A percentile compares a stretch with the other conserved stretches of the same genome.
phyloP scores from a whole-genome alignment of 2,888 invertebrate genomes.

The Drosophila emarginata region DNA sequence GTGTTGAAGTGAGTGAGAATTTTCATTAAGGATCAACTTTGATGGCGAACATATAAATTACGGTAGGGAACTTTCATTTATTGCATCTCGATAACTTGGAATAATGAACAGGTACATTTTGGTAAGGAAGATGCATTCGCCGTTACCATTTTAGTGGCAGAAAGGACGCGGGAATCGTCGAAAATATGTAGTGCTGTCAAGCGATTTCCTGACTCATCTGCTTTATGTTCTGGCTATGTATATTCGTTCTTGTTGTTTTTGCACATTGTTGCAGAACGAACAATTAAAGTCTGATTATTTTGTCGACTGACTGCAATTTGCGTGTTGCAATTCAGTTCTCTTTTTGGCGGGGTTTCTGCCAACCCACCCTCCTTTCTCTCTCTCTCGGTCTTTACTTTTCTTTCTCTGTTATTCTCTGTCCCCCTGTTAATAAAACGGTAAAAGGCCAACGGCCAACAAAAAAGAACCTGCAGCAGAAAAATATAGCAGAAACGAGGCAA shows the following conservation, averaged over 20 bases:
- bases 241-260: conserved; percentile 11
- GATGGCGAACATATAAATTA: conserved; percentile 12
- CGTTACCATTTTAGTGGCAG: neutral
- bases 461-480: conserved; percentile 40
- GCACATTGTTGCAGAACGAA: conserved; percentile 49
- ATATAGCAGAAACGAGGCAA: conserved; percentile 12
- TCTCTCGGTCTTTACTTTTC: neutral
- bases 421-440: conserved; percentile 57
- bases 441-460: conserved; percentile 67
- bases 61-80: neutral
- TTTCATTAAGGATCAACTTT: conserved; percentile 19
- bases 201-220: conserved; percentile 28
- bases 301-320: conserved; percentile 69
- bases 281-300: conserved; percentile 74
- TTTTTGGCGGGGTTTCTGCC: neutral
- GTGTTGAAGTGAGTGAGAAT: conserved; percentile 60
- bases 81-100: neutral
- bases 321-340: conserved; percentile 58
- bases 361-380: neutral
- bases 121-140: neutral
- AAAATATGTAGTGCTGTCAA: neutral
- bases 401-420: conserved; percentile 36
- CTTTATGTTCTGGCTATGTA: conserved; percentile 21
- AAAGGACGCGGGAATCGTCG: neutral
- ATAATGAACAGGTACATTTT: neutral